Base-by-base conservation (phyloP, 1,140 invertebrate genomes). In the Drosophila pruinosa region DNA sequence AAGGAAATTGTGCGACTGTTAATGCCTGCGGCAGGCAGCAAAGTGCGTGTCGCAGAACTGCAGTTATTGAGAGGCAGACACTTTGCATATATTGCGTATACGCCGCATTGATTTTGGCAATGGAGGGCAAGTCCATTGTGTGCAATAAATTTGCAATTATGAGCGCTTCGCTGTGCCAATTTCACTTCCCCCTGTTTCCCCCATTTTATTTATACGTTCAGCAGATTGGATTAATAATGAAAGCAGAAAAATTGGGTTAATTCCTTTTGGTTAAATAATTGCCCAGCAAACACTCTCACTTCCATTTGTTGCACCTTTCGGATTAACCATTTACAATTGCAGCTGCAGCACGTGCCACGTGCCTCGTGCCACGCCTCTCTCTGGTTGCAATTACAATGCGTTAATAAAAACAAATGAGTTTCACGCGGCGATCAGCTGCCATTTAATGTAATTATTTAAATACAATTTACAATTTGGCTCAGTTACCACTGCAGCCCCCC, bases 401-500 rank as follows among this genome's bases (percentile, higher is more conserved):
- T 86, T 85, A 85, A 85, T 85, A 86, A 81, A 86, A 85, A 80
- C 70, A 85, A 85, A 85, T 81, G 81, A 81, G 73, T 81, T 81
- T 73, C 64, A 57, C 38, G 24, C 24, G 34, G 65, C 56, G 81
- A 85, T 85, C 77, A 76, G 73, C 78, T 72, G 81, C 65, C 81
- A 81, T 85, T 85, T 81, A 85, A 88, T 85, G 81, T 73, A 85
- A 85, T 85, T 85, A 86, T 78, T 86, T 85, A 81, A 86, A 85
- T 86, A 76, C 74, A 75, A 86, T 86, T 81, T 77, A 72, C 77
- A 79, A 75, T 85, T 83, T 22, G 63, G 53, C 63, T 74, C 62
- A 38, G 47, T 78, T 57, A n/a, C n/a, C 31, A 64, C 53, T 41
- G 41, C 43, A 31, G 28, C 43, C 15, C 12, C n/a, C 48, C 14